A percentile compares a stretch with the other conserved stretches of the same genome.
Evolutionary conservation across 2,797 vertebrate genomes (phyloP).

Genomic region (Pogoniulus pusillus): DNA sequence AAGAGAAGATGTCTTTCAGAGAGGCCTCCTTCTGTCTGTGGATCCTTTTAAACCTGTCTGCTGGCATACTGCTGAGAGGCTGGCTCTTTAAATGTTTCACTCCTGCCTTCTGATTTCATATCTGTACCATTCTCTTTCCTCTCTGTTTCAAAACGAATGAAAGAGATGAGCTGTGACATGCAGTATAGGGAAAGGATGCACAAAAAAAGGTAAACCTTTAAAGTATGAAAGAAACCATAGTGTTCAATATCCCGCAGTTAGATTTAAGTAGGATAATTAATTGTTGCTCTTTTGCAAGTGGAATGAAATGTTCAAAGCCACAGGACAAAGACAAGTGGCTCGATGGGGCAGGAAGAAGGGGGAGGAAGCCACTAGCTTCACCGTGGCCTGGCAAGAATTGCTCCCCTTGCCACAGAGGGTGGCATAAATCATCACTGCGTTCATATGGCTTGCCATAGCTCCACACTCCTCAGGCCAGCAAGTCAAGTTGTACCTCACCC

Average conservation of each 20-base stretch:
- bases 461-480: accelerated
- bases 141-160: not conserved
- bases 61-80: not conserved
- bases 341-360: not conserved
- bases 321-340: not conserved
- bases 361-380: not conserved
- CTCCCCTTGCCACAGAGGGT: accelerated
- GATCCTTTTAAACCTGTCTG: not conserved
- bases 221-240: not conserved
- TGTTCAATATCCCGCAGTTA: not conserved
- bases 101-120: conserved; percentile 25
- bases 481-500: not conserved
- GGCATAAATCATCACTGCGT: accelerated
- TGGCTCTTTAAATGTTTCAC: not conserved
- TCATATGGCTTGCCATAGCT: not conserved
- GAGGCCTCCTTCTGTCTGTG: not conserved
- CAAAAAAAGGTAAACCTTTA: not conserved
- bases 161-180: not conserved
- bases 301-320: not conserved
- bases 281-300: not conserved
- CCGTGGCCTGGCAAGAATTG: accelerated
- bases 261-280: conserved; percentile 29
- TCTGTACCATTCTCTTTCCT: not conserved
- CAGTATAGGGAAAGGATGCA: not conserved
- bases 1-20: not conserved